Evolutionary conservation across 2,888 invertebrate species (phyloP), one percentile per base, ranked within the genome.

Genomic region (Archips crataeganus): DNA sequence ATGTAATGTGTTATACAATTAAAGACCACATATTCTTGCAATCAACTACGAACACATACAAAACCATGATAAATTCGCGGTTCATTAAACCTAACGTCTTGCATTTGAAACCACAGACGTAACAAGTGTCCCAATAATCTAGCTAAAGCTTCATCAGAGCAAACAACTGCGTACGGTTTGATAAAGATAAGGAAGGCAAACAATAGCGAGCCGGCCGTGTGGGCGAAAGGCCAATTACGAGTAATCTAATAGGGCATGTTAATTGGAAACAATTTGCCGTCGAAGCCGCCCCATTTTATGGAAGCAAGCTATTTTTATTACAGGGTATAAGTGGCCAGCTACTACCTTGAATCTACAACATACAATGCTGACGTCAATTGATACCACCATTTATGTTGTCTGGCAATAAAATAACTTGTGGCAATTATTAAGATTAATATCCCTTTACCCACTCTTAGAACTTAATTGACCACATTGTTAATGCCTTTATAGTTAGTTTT

Each of bases 231-330:
- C 36, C 69, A 65, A 70, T 70, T 68, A 69, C 57, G 13, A 63
- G 47, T 81, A 80, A 84, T 82, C 80, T 79, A 82, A 83, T 82
- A 79, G 78, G 74, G 64, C 70, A 51, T 49, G 51, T 75, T 78
- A 80, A 83, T 81, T 79, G 82, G 70, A 79, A 77, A 74, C 80
- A 83, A 82, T 82, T 81, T 79, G 77, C 72, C 71, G 65, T 45
- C 51, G 69, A 54, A 77, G 75, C 75, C 73, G 59, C 75, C 74
- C 72, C 75, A 71, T 77, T 71, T 77, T 59, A 68, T 69, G 61
- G 51, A 65, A 60, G 34, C 73, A 8, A 1, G 75, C 32, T 57
- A 10, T 77, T 75, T 77, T 62, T 72, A 73, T 61, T 76, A 60
- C 75, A 42, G 15, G 61, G 51, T 36, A 59, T 15, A 63, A 59